Base-by-base conservation (phyloP, 1,140 invertebrate genomes). In the Linepithema humile region DNA sequence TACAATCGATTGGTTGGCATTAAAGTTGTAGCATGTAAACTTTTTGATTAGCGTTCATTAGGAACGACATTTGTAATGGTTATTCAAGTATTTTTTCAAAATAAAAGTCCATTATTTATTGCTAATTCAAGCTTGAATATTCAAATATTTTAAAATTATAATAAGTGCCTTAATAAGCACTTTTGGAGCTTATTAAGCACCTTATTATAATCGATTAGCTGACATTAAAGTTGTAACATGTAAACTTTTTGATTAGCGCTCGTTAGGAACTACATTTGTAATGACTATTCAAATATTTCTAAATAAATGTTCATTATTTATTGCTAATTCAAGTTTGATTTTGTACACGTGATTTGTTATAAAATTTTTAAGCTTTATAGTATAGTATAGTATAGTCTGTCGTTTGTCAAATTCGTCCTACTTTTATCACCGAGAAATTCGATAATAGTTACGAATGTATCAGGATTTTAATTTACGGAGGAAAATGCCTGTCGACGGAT, bases 351-450 rank as follows among this genome's bases (percentile, higher is more conserved):
- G 38, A 65, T 10, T 40, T 9, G 32, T 40, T n/a, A 78, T 55
- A 32, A 80, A 65, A 57, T 70, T 70, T 80, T 55, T 1, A 43
- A 70, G 26, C 69, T 12, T 0, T 5, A 0, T 7, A 5, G n/a
- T 20, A 10, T 50, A n/a, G n/a, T n/a, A n/a, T n/a, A n/a, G n/a
- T n/a, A n/a, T 15, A 15, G n/a, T 40, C 32, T 20, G 17, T 53
- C 35, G 15, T 69, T 69, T 78, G 10, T 35, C 55, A 3, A 17
- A 75, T 43, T 75, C 17, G 26, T 43, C 15, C 57, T 38, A 60
- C 17, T 50, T 75, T 75, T 23, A 32, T 80, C 35, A 80, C 3
- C 38, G 60, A 32, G 62, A 80, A 55, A 80, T 70, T 80, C 75
- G 35, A 80, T 70, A 80, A 80, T 69, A 70, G 23, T 1, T 69